These are phyloP conservation scores for Baronia brevicornis DNA, from an alignment of 2,888 invertebrate species.

Conservation along the genomic window DNA sequence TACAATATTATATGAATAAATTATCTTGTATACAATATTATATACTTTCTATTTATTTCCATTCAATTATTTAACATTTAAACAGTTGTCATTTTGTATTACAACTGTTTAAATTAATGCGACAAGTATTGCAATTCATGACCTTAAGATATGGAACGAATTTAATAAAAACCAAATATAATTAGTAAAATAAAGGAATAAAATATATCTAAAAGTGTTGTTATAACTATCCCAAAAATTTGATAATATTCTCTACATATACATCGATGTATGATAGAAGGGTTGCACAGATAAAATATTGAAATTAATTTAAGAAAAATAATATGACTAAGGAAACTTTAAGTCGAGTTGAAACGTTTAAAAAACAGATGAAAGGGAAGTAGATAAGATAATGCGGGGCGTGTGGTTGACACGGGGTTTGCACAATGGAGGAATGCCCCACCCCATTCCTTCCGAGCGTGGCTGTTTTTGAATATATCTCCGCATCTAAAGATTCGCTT, in stretches of 20 bases:
- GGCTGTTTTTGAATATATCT: constrained; percentile 16
- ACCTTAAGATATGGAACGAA: no score
- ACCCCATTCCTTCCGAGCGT: constrained; percentile 4
- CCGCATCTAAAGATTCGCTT: constrained; percentile 9
- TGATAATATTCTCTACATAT: no score
- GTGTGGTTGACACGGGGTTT: constrained; percentile 9
- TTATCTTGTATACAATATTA: not conserved
- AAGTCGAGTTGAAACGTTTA: constrained; percentile 13
- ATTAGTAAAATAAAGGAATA: no score
- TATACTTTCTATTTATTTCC: not conserved
- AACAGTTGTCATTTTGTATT: not conserved
- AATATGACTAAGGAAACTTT: constrained; percentile 3
- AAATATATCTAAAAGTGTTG: no score
- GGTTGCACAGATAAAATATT: not conserved
- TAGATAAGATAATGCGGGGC: constrained; percentile 13
- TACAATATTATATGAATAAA: not conserved
- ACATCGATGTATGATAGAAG: no score
- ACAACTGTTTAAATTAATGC: not conserved
- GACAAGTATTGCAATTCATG: no score
- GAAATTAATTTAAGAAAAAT: constrained; percentile 2
- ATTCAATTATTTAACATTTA: not conserved
- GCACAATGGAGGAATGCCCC: constrained; percentile 13
- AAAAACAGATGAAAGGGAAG: constrained; percentile 14
- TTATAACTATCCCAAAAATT: no score
- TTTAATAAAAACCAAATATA: no score